Percentiles rank a stretch among this genome's conserved stretches.
These are phyloP conservation scores for Sigmodon hispidus DNA, from an alignment of 2,113 vertebrate species.

Conservation along the genomic window DNA sequence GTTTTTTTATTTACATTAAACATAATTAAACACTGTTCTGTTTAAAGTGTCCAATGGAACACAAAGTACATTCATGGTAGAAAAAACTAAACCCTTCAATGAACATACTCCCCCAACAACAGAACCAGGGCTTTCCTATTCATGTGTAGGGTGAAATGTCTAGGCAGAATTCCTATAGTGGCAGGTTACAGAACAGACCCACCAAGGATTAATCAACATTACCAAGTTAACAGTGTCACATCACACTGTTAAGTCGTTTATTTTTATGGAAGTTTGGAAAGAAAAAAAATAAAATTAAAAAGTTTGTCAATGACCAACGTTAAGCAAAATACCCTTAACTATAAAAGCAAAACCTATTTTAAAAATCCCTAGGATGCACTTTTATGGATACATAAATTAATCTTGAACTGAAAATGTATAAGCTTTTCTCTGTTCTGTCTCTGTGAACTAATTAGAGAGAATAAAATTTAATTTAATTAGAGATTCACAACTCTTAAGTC, in stretches of 20 bases:
- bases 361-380: neutral
- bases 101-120: slow-evolving; percentile 66
- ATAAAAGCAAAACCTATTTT: slow-evolving; percentile 8
- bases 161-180: slow-evolving; percentile 46
- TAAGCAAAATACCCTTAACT: neutral
- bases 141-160: slow-evolving; percentile 66
- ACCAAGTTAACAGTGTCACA: neutral
- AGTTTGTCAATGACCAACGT: neutral
- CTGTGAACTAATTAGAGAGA: neutral
- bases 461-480: slow-evolving; percentile 46
- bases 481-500: neutral
- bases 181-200: slow-evolving; percentile 57
- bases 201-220: slow-evolving; percentile 53
- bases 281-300: slow-evolving; percentile 46
- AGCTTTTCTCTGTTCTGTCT: neutral
- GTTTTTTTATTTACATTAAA: too few species aligned
- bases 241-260: neutral
- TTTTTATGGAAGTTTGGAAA: slow-evolving; percentile 72
- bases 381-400: neutral
- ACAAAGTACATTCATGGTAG: slow-evolving; percentile 74
- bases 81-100: slow-evolving; percentile 74
- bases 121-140: slow-evolving; percentile 73
- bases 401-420: neutral
- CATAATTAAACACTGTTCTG: slow-evolving; percentile 79
- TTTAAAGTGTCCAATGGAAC: slow-evolving; percentile 78